Base-by-base conservation (phyloP, 2,888 invertebrate genomes). In the Drosophila putrida region DNA sequence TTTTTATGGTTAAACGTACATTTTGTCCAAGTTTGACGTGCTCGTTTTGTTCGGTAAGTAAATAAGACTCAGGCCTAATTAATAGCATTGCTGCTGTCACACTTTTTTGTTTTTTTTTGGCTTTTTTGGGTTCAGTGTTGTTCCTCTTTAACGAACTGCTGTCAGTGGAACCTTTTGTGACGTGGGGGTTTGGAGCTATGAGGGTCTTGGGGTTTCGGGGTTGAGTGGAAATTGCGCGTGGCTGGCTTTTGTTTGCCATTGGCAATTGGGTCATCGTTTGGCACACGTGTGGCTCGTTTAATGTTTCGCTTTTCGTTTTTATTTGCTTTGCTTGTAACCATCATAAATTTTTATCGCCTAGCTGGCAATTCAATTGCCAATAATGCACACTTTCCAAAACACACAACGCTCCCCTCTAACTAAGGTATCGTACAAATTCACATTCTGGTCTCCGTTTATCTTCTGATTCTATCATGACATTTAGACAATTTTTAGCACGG, bases 221-320 rank as follows among this genome's bases (percentile, higher is more conserved):
- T 15, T 57, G 36, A 44, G 53, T 11, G 39, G 38, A 41, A 51
- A 62, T 60, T 75, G 66, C 78, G 72, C 72, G 62, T 78, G 73
- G 66, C 65, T 67, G 64, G 55, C 65, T 69, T 75, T 75, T 69
- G 58, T 78, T 66, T 60, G 67, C 70, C 71, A 71, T 65, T 75
- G 68, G 65, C 75, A 78, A 77, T 81, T 81, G 73, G 86, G 84
- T 82, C 88, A 88, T 89, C 80, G 82, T 89, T 82, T 80, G 75
- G 75, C 66, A 82, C 90, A 90, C 90, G 90, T 90, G 89, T 84
- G 80, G 61, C 75, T 76, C 80, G 79, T 88, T 85, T 71, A 78
- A 74, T 80, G 71, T 67, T 77, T 72, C 69, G 75, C 65, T 59
- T 49, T 63, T 57, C 41, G 57, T 35, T 57, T 87, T 71, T 82